A percentile compares a stretch with the other conserved stretches of the same genome.
These are phyloP conservation scores for Aspiorhynchus laticeps DNA, from an alignment of 2,113 vertebrate species.

Conservation along the genomic window DNA sequence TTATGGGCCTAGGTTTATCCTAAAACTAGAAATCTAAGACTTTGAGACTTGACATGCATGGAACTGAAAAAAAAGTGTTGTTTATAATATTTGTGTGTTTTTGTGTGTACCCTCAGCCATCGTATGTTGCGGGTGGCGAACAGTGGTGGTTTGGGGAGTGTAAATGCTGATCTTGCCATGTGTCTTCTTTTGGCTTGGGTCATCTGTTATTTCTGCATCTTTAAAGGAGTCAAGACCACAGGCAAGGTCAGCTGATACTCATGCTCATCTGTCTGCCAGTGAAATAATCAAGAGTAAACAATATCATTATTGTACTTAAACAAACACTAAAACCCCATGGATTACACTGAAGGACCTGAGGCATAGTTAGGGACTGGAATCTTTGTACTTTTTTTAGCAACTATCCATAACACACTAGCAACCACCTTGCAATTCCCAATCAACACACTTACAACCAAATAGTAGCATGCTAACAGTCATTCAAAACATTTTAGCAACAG, in stretches of 20 bases:
- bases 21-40: neutral
- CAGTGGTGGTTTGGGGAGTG: slow-evolving; percentile 72
- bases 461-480: neutral
- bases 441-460: neutral
- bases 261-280: neutral
- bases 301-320: neutral
- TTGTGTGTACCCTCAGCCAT: slow-evolving; percentile 68
- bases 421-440: neutral
- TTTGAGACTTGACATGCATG: neutral
- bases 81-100: neutral
- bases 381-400: neutral
- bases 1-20: neutral
- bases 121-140: slow-evolving; percentile 79
- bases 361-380: neutral
- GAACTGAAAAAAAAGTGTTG: neutral
- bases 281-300: neutral
- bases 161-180: slow-evolving; percentile 77
- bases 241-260: slow-evolving; percentile 74
- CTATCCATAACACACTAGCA: neutral
- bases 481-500: neutral
- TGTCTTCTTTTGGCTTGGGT: slow-evolving; percentile 79
- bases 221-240: slow-evolving; percentile 81
- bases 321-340: neutral
- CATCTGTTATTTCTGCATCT: slow-evolving; percentile 85
- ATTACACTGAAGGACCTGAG: neutral